Evolutionary conservation across 2,113 vertebrate genomes (phyloP).

Genomic region (Tragulus kanchil): DNA sequence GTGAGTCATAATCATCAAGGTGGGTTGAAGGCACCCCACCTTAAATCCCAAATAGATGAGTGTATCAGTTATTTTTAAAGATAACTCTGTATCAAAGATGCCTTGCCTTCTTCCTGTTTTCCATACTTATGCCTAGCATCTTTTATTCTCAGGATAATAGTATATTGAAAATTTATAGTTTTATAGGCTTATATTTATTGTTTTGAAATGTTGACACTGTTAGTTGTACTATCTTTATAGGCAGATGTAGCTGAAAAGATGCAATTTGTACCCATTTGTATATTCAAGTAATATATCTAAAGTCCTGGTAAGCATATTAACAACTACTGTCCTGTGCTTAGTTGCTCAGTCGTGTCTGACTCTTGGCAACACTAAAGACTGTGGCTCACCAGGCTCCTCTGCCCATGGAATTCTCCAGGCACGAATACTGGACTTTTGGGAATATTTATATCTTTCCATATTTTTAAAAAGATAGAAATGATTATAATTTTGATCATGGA

Average conservation of each 20-base stretch:
- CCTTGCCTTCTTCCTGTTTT: neutral
- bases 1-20: slow-evolving; percentile 16
- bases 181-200: slow-evolving; percentile 47
- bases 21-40: neutral
- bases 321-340: neutral
- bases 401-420: no score
- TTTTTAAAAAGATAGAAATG: neutral
- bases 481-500: neutral
- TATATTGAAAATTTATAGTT: neutral
- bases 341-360: no score
- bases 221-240: neutral
- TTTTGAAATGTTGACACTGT: slow-evolving; percentile 19
- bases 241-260: neutral
- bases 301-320: slow-evolving; percentile 22
- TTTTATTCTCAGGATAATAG: slow-evolving; percentile 8
- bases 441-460: no score
- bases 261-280: neutral
- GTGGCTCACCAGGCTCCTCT: no score
- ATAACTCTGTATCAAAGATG: neutral
- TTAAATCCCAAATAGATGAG: neutral
- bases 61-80: neutral
- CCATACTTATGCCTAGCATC: neutral
- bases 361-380: no score
- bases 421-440: no score
- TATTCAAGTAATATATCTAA: neutral